phyloP scores from a whole-genome alignment of 2,888 invertebrate species.

The Nephrotoma flavescens region DNA sequence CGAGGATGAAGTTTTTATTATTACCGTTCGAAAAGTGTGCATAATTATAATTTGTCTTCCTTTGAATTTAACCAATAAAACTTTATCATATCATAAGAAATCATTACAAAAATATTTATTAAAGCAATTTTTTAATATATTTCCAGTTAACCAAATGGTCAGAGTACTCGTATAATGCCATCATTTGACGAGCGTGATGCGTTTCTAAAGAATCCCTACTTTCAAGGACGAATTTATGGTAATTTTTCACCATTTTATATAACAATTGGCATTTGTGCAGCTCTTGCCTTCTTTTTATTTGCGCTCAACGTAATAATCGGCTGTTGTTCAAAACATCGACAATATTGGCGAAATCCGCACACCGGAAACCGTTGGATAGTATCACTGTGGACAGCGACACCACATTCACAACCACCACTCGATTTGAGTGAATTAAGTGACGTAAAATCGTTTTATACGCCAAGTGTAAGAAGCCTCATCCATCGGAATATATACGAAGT shows the following conservation, averaged over 20 bases:
- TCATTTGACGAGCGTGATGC: slow-evolving; percentile 44
- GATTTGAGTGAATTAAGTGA: slow-evolving; percentile 61
- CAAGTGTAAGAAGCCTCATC: slow-evolving; percentile 13
- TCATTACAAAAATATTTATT: too few species aligned
- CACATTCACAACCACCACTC: slow-evolving; percentile 66
- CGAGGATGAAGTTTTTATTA: too few species aligned
- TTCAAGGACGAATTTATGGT: slow-evolving; percentile 41
- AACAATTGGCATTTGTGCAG: slow-evolving; percentile 60
- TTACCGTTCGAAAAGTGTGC: too few species aligned
- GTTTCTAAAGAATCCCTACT: slow-evolving; percentile 47
- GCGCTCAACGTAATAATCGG: slow-evolving; percentile 65
- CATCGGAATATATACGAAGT: too few species aligned
- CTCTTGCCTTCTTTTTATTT: slow-evolving; percentile 52
- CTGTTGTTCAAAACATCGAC: slow-evolving; percentile 63
- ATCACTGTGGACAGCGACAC: slow-evolving; percentile 70
- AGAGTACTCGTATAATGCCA: slow-evolving; percentile 33
- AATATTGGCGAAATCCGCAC: slow-evolving; percentile 70
- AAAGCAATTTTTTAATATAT: neutral
- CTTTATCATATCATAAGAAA: too few species aligned
- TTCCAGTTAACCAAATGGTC: neutral
- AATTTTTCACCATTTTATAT: slow-evolving; percentile 80
- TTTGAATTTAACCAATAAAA: too few species aligned
- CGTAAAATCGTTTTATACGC: slow-evolving; percentile 28
- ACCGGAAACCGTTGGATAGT: slow-evolving; percentile 76
- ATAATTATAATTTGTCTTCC: too few species aligned